These are phyloP conservation scores for Pelvicachromis taeniatus DNA, from an alignment of 2,113 vertebrate genomes.

Conservation along the genomic window DNA sequence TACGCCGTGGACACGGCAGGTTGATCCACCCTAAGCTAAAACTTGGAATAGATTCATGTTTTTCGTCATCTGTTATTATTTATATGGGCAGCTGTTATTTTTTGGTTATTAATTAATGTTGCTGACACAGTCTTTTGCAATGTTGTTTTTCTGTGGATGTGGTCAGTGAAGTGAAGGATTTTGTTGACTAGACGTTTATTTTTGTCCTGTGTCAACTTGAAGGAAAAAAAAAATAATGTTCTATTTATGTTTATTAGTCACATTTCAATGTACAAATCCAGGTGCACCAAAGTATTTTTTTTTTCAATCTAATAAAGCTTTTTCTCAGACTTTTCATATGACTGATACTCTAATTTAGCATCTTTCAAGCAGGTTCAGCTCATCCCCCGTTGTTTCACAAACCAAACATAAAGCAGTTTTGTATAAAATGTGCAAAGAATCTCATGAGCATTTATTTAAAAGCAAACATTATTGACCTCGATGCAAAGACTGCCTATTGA, in stretches of 20 bases:
- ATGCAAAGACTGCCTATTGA: not conserved
- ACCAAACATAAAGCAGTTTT: not conserved
- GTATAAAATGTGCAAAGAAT: not conserved
- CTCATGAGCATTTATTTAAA: not conserved
- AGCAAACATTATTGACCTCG: not conserved
- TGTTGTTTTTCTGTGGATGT: not conserved
- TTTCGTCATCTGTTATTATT: conserved; percentile 20
- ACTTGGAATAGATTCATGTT: not conserved
- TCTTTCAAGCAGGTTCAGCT: not conserved
- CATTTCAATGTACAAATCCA: not conserved
- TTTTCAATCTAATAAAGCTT: not conserved
- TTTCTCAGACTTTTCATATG: not conserved
- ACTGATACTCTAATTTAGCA: not conserved
- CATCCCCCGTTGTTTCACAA: not conserved
- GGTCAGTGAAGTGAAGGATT: conserved; percentile 2
- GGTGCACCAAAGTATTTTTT: conserved; percentile 1
- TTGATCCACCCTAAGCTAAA: conserved; percentile 64
- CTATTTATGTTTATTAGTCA: not conserved
- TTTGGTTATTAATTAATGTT: conserved; percentile 29
- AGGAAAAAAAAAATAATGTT: not conserved
- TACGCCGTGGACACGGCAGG: conserved; percentile 54
- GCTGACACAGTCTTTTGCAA: not conserved
- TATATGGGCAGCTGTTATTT: conserved; percentile 22
- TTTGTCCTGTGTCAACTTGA: conserved; percentile 3
- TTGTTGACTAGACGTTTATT: conserved; percentile 10